Conservation (phyloP, 2,888 invertebrate species). For the Trissonchulus sp. region DNA sequence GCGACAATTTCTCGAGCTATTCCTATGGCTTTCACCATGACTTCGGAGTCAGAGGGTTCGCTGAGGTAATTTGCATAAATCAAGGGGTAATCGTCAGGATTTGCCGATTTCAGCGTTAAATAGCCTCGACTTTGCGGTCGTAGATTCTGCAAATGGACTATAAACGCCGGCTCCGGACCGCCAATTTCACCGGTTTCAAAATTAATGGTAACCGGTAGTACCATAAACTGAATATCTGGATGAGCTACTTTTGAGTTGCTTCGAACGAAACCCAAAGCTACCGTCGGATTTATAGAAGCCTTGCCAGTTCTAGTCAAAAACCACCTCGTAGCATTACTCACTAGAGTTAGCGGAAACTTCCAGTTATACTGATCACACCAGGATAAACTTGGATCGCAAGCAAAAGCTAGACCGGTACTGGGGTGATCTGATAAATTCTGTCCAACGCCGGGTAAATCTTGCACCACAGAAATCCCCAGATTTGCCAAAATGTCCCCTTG, state of each 20-base stretch:
- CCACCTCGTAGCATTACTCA: conserved; percentile 56
- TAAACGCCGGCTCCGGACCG: conserved; percentile 55
- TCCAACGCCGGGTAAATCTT: conserved; percentile 66
- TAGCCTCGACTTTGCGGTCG: conserved; percentile 77
- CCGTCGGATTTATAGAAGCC: conserved; percentile 57
- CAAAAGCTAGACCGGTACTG: no score
- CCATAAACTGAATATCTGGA: conserved; percentile 58
- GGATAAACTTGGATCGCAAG: no score
- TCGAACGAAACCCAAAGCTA: conserved; percentile 57
- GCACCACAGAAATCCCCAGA: conserved; percentile 60
- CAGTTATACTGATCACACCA: conserved; percentile 58
- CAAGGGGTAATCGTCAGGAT: conserved; percentile 71
- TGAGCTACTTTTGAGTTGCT: conserved; percentile 47
- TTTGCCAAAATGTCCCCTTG: background rate
- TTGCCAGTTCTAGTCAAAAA: conserved; percentile 52
- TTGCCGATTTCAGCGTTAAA: conserved; percentile 67
- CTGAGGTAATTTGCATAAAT: conserved; percentile 86
- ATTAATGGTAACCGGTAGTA: no score
- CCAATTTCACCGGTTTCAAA: conserved; percentile 58
- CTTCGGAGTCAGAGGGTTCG: conserved; percentile 58
- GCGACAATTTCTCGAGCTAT: conserved; percentile 45
- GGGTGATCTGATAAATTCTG: conserved; percentile 70
- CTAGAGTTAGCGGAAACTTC: conserved; percentile 58
- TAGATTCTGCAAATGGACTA: conserved; percentile 60
- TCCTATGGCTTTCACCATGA: conserved; percentile 23